Base-by-base conservation (phyloP, 2,113 vertebrate species). In the Entelurus aequoreus region DNA sequence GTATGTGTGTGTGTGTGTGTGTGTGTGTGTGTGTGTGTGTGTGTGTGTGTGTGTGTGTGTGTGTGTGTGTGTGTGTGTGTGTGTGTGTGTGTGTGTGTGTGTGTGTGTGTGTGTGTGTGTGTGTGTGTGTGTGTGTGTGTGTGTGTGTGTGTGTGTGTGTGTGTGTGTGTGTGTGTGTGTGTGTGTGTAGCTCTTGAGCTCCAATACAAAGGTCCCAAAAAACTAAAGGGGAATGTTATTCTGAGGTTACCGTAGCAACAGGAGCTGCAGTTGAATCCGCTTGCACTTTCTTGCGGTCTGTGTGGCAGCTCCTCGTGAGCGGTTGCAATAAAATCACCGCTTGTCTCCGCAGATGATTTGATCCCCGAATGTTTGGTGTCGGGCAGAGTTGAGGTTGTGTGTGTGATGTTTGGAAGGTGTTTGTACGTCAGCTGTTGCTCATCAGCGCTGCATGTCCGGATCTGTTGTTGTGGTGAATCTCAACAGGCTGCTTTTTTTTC, bases 361-460 rank as follows among this genome's bases (percentile, higher is more conserved):
- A 44, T 46, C 35, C 28, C 50, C 47, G 14, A 60, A 37, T 38
- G 47, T 19, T 68, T 49, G 28, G 36, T 65, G 15, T 42, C 54
- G 47, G 13, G 21, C 16, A 36, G 13, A 66, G 50, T 48, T 63
- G 36, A 44, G 16, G 62, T 76, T 59, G 53, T 64, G 36, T 15
- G 54, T 58, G 16, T 50, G 51, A 62, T 50, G 58, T 60, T 40
- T 48, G 12, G 52, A 13, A 36, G 28, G 21, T 80, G 72, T 77
- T 62, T 69, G 71, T 65, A 70, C 63, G 76, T 80, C 62, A 76
- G 64, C 36, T 11, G 66, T 76, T 72, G 78, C 57, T 87, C 82
- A 78, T 77, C 71, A 7, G n/a, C 40, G 10, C 59, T 42, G 16
- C 62, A 52, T 75, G 83, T 81, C 65, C 65, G 42, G 74, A 84